Percentiles rank a stretch among this genome's conserved stretches.
phyloP scores from a whole-genome alignment of 2,113 vertebrate species.

The Myxocyprinus asiaticus region DNA sequence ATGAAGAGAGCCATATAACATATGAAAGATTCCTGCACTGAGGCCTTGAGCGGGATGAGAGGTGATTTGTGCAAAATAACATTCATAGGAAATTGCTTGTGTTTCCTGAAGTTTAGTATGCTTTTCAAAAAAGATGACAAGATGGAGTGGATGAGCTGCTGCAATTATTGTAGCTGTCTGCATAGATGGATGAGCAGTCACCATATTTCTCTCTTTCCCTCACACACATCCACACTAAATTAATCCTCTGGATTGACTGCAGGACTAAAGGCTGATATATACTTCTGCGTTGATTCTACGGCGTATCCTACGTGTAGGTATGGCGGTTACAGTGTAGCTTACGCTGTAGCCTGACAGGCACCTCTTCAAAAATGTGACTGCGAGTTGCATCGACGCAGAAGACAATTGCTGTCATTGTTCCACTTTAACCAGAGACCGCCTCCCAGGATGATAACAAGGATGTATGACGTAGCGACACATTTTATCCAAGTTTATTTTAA shows the following conservation, averaged over 20 bases:
- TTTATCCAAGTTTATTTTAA: too few species aligned
- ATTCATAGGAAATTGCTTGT: conserved; percentile 48
- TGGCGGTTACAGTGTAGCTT: too few species aligned
- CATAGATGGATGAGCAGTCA: conserved; percentile 37
- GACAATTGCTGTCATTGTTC: too few species aligned
- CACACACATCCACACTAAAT: conserved; percentile 1
- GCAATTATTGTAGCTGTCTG: conserved; percentile 48
- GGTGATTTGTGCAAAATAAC: conserved; percentile 36
- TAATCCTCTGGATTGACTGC: conserved; percentile 28
- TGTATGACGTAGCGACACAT: too few species aligned
- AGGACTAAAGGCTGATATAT: too few species aligned
- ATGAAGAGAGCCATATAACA: conserved; percentile 7
- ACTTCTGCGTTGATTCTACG: too few species aligned
- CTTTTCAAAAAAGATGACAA: conserved; percentile 28
- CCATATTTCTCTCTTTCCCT: conserved; percentile 24
- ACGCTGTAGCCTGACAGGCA: too few species aligned
- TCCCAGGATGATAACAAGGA: too few species aligned
- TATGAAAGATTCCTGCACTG: conserved; percentile 16
- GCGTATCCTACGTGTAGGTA: too few species aligned
- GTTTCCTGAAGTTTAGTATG: conserved; percentile 36
- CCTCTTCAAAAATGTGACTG: too few species aligned
- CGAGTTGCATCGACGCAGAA: too few species aligned
- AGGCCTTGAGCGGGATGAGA: conserved; percentile 4
- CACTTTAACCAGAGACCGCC: too few species aligned
- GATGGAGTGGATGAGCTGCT: conserved; percentile 18